Conservation (phyloP, 2,888 invertebrate species). For the Lepidochrysops patricia region DNA sequence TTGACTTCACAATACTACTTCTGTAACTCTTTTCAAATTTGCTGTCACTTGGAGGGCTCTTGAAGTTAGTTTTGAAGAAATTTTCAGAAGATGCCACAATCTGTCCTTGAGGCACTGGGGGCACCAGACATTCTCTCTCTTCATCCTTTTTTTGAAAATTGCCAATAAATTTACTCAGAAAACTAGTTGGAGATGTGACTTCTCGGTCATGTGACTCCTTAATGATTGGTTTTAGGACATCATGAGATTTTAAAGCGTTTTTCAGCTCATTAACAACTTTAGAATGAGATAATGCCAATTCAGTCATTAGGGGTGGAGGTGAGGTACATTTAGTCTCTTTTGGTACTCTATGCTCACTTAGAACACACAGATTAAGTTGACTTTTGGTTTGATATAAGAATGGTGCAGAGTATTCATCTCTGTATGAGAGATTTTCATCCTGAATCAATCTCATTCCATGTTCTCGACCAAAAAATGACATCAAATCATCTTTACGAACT, state of each 20-base stretch:
- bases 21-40: conserved; percentile 58
- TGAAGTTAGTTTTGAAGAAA: conserved; percentile 64
- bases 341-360: conserved; percentile 42
- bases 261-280: conserved; percentile 66
- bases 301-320: conserved; percentile 50
- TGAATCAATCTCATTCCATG: conserved; percentile 74
- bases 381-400: conserved; percentile 90
- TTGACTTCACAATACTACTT: conserved; percentile 53
- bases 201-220: conserved; percentile 35
- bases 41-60: conserved; percentile 47
- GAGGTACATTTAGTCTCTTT: conserved; percentile 44
- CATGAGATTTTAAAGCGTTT: conserved; percentile 62
- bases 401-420: conserved; percentile 90
- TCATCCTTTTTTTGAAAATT: conserved; percentile 62
- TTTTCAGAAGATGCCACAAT: conserved; percentile 67
- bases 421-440: conserved; percentile 75
- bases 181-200: conserved; percentile 49
- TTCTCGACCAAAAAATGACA: conserved; percentile 69
- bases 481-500: conserved; percentile 58
- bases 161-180: conserved; percentile 64
- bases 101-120: conserved; percentile 39
- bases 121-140: conserved; percentile 56
- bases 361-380: conserved; percentile 80
- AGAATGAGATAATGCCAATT: conserved; percentile 61
- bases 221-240: conserved; percentile 36